These are phyloP conservation scores for Oeneis ivallda DNA, from an alignment of 2,888 invertebrate species.

Conservation along the genomic window DNA sequence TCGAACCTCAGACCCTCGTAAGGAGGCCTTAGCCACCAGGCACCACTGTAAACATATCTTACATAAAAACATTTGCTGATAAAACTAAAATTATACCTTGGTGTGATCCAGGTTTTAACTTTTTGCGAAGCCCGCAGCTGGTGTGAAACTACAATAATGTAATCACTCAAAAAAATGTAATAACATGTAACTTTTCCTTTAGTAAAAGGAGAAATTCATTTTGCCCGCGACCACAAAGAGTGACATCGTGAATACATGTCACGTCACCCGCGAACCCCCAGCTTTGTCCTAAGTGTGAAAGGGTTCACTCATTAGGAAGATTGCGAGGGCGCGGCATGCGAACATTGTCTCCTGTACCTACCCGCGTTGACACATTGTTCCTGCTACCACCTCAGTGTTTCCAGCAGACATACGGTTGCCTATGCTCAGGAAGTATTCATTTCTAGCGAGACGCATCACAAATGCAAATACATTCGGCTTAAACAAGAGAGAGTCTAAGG, in stretches of 20 bases:
- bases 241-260: conserved; percentile 68
- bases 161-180: conserved; percentile 33
- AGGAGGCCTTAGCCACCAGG: too few relatives aligned
- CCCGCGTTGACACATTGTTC: conserved; percentile 62
- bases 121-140: not conserved
- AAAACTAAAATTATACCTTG: not conserved
- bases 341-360: conserved; percentile 61
- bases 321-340: conserved; percentile 73
- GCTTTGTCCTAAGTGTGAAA: conserved; percentile 78
- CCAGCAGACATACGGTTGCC: conserved; percentile 55
- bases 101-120: not conserved
- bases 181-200: conserved; percentile 26
- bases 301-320: conserved; percentile 81
- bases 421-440: conserved; percentile 67
- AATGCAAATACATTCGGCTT: conserved; percentile 69
- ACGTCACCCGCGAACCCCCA: conserved; percentile 76
- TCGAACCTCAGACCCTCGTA: too few relatives aligned
- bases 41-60: too few relatives aligned
- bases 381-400: conserved; percentile 58
- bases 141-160: conserved; percentile 19
- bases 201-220: conserved; percentile 53
- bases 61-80: too few relatives aligned
- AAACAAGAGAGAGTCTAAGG: too few relatives aligned
- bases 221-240: conserved; percentile 64
- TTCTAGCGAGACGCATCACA: conserved; percentile 58